phyloP scores from a whole-genome alignment of 2,888 invertebrate species.

The Latrodectus elegans region DNA sequence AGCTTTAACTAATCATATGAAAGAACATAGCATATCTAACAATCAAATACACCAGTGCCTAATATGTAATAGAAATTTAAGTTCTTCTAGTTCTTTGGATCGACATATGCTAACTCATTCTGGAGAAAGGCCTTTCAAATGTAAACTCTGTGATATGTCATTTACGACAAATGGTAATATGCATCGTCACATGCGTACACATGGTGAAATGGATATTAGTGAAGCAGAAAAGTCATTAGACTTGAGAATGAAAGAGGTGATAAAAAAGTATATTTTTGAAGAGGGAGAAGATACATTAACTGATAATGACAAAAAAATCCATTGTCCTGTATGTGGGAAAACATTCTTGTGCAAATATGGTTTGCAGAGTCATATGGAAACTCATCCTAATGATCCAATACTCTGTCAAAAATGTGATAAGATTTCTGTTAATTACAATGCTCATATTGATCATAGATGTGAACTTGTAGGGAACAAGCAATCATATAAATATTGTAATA shows the following conservation, averaged over 20 bases:
- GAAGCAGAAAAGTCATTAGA: conserved; percentile 45
- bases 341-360: conserved; percentile 80
- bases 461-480: conserved; percentile 21
- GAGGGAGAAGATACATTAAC: conserved; percentile 59
- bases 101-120: conserved; percentile 87
- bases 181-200: conserved; percentile 87
- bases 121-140: conserved; percentile 86
- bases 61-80: conserved; percentile 82
- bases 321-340: conserved; percentile 81
- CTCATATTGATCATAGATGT: conserved; percentile 69
- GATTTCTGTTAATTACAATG: conserved; percentile 81
- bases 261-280: conserved; percentile 22
- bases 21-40: conserved; percentile 75
- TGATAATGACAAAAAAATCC: conserved; percentile 69
- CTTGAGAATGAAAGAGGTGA: conserved; percentile 29
- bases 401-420: conserved; percentile 85
- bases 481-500: conserved; percentile 23
- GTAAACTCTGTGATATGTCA: conserved; percentile 85
- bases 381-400: conserved; percentile 81
- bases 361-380: conserved; percentile 81
- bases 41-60: conserved; percentile 80
- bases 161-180: conserved; percentile 91
- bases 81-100: conserved; percentile 86
- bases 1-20: conserved; percentile 83
- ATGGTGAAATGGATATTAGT: conserved; percentile 75